Base-by-base conservation (phyloP, 2,113 vertebrate species). In the Phyllostomus discolor region DNA sequence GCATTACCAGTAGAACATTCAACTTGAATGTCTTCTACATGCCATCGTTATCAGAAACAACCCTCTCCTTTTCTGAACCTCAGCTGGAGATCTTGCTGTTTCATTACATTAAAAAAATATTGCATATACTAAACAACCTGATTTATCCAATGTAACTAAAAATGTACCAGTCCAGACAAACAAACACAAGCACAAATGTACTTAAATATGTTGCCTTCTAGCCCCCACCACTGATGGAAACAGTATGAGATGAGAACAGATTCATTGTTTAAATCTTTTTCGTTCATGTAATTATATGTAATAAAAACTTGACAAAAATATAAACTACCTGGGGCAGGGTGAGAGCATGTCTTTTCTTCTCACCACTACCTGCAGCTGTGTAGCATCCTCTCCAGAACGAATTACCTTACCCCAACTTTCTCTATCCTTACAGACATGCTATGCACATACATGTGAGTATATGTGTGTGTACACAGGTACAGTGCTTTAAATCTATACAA, bases 141-240 rank as follows among this genome's bases (percentile, higher is more conserved):
- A 81, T 59, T 90, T 67, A 62, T 59, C 54, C 93, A 59, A 64
- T 62, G 8, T 59, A 62, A 88, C 14, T 97, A 80, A 95, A 94
- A 88, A n/a, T 33, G 4, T 0, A 10, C 83, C 78, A 57, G 70
- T n/a, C 50, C 10, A 33, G 7, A 75, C 57, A 80, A 70, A 52
- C 41, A 79, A 91, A 95, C 41, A 9, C 48, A 54, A 92, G 0
- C 31, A 91, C n/a, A 94, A 62, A 48, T 73, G 4, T 46, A 35
- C 62, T 95, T 82, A 62, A 64, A 3, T 33, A 7, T 81, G 28
- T 16, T 35, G 9, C 17, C 66, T 35, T 12, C 57, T 80, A 35
- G 20, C 8, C 10, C 28, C 89, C 16, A 41, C 15, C 52, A 33
- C 46, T 31, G n/a, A 10, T 41, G 22, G 33, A 14, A 35, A 43